Evolutionary conservation across 2,888 invertebrate genomes (phyloP).

Genomic region (Pomacea canaliculata): DNA sequence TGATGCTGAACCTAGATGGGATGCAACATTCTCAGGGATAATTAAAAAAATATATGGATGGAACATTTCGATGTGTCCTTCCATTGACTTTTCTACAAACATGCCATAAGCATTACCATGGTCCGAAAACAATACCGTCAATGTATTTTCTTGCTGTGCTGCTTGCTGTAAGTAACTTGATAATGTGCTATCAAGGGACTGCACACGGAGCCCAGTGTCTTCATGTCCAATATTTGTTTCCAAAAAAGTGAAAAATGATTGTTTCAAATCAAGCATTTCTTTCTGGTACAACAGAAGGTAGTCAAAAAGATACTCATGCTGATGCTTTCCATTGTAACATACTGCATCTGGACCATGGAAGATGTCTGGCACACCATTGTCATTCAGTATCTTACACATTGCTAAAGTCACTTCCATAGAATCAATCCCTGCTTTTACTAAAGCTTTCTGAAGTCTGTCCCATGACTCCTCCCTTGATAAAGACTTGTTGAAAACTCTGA

Average conservation of each 20-base stretch:
- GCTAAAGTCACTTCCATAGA: constrained; percentile 45
- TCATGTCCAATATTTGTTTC: constrained; percentile 55
- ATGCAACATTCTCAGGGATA: constrained; percentile 41
- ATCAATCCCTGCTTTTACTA: constrained; percentile 44
- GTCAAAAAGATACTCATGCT: constrained; percentile 53
- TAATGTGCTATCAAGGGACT: constrained; percentile 47
- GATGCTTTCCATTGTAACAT: constrained; percentile 53
- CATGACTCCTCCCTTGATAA: constrained; percentile 37
- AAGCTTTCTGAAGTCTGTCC: constrained; percentile 38
- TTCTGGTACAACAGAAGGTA: constrained; percentile 47
- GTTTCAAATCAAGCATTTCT: constrained; percentile 16
- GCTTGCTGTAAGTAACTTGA: constrained; percentile 39
- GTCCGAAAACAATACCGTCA: constrained; percentile 57
- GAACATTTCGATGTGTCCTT: constrained; percentile 52
- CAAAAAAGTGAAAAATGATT: constrained; percentile 46
- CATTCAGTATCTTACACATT: constrained; percentile 48
- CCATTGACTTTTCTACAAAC: constrained; percentile 41
- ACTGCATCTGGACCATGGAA: constrained; percentile 55
- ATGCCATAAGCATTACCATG: constrained; percentile 60
- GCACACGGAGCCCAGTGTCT: constrained; percentile 48
- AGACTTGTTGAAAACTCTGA: constrained; percentile 44
- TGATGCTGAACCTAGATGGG: constrained; percentile 36
- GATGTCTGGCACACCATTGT: constrained; percentile 45
- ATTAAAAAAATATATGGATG: constrained; percentile 56
- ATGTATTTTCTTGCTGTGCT: constrained; percentile 38